Conservation (phyloP, 2,113 vertebrate genomes). For the Cephalopholis sonnerati region DNA sequence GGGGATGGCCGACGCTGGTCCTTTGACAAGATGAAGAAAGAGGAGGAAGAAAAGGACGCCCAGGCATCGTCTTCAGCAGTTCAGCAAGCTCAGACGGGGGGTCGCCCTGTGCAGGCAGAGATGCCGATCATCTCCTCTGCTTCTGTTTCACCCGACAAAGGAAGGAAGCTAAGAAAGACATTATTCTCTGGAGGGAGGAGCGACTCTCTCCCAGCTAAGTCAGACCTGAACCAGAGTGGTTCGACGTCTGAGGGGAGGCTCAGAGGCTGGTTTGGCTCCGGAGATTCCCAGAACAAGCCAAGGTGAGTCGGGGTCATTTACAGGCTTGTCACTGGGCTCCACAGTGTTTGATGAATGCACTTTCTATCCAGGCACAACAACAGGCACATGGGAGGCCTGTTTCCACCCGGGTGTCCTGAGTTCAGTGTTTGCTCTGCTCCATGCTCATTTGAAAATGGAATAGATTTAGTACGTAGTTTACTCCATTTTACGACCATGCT, state of each 20-base stretch:
- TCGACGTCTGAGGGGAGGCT: conserved; percentile 84
- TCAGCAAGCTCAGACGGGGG: conserved; percentile 71
- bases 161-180: conserved; percentile 85
- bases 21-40: conserved; percentile 84
- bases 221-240: conserved; percentile 73
- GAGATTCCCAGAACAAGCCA: conserved; percentile 91
- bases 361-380: neutral
- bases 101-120: conserved; percentile 71
- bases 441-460: conserved; percentile 57
- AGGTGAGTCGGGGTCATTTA: conserved; percentile 87
- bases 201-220: conserved; percentile 84
- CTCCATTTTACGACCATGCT: conserved; percentile 59
- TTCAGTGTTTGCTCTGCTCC: conserved; percentile 49
- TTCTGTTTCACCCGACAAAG: conserved; percentile 74
- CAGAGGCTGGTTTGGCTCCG: conserved; percentile 90
- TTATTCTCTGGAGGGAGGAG: conserved; percentile 87
- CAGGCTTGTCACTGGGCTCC: conserved; percentile 14
- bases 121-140: conserved; percentile 58
- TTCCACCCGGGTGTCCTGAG: conserved; percentile 40
- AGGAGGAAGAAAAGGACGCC: conserved; percentile 78
- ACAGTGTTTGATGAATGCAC: conserved; percentile 24
- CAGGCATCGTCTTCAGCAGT: conserved; percentile 51
- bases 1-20: conserved; percentile 75
- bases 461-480: conserved; percentile 43
- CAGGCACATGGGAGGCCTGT: conserved; percentile 19